phyloP scores from a whole-genome alignment of 2,888 invertebrate genomes.

The Neelides folsomi region DNA sequence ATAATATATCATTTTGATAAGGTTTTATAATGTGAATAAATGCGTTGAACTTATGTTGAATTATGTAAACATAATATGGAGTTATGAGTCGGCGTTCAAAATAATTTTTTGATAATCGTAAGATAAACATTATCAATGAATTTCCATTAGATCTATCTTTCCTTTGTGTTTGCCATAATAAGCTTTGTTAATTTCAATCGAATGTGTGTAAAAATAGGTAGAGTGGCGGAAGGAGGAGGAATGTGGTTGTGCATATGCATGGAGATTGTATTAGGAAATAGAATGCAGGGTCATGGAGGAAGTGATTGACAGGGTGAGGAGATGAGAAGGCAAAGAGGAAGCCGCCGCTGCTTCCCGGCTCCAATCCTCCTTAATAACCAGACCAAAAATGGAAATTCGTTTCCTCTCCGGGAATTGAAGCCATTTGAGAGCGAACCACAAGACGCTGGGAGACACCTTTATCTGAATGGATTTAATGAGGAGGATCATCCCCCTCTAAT shows the following conservation, averaged over 20 bases:
- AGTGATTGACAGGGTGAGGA: slow-evolving; percentile 19
- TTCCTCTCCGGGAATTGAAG: slow-evolving; percentile 1
- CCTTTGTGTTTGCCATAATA: no score
- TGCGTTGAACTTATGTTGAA: no score
- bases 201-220: not conserved
- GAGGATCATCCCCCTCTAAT: no score
- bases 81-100: no score
- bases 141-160: not conserved
- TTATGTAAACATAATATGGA: no score
- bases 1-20: no score
- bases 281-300: slow-evolving; percentile 22
- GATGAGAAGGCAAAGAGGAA: slow-evolving; percentile 6
- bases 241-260: not conserved
- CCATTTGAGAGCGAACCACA: no score
- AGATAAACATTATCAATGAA: not conserved
- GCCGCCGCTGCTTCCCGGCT: slow-evolving; percentile 11
- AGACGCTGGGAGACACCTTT: no score
- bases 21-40: no score
- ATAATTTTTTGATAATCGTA: no score
- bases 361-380: slow-evolving; percentile 22
- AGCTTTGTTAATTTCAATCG: not conserved
- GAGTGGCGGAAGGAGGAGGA: not conserved
- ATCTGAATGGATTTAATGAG: no score
- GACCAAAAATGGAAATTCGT: slow-evolving; percentile 24
- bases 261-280: slow-evolving; percentile 11